Evolutionary conservation across 2,113 vertebrate genomes (phyloP), one percentile per base, ranked within the genome.

Genomic region (Tautogolabrus adspersus): DNA sequence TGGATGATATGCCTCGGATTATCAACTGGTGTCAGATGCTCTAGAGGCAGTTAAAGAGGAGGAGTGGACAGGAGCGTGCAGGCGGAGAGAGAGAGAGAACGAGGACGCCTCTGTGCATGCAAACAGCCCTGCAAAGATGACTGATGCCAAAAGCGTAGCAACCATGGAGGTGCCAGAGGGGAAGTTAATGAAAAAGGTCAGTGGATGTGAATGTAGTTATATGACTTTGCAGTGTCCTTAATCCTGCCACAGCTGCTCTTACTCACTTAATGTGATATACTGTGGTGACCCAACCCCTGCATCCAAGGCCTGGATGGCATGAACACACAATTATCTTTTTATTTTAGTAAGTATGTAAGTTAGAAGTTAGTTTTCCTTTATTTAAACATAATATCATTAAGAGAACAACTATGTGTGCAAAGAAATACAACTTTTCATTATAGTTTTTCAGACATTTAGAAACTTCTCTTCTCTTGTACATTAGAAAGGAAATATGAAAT

Each of bases 151-250:
- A 66, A 90, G 83, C 46, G 75, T 79, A 55, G 77, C 87, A 23
- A 85, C 92, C 15, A 10, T 86, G 79, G 93, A 94, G 21, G 78
- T 79, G 30, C 87, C 90, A 23, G 91, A 94, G 67, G 90, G 84
- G 61, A 94, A 93, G 81, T 76, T 93, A 46, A 55, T 91, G 12
- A 95, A 95, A 85, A 94, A 94, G 93, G 94, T 95, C 83, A 83
- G 89, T 90, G 65, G 47, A 79, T 49, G 66, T 22, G 23, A 15
- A 47, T 62, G 40, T 47, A 51, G 3, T 42, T 79, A 70, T 54
- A 34, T 37, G 46, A 75, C n/a, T 61, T 65, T 59, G 34, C 37
- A 0, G 11, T 30, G 42, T 47, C 38, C 26, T 71, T 57, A 61
- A 66, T 59, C 55, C 46, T 69, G 55, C 26, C 40, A 44, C 2